These are phyloP conservation scores for Tiliqua scincoides DNA, from an alignment of 2,113 vertebrate species.

Conservation along the genomic window DNA sequence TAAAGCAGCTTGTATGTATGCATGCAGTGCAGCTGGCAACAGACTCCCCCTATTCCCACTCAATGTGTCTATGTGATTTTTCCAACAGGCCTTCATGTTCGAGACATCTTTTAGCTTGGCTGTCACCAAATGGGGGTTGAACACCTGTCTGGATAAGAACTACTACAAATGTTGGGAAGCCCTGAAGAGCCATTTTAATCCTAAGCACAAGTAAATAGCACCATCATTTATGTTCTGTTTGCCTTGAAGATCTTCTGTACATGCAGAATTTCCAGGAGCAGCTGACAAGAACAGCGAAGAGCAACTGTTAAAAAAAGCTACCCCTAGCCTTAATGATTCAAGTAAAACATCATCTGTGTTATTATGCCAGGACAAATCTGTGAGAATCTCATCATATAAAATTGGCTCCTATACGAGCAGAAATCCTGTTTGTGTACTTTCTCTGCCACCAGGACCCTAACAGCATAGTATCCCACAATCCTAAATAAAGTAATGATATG, in stretches of 20 bases:
- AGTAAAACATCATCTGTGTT: conserved; percentile 47
- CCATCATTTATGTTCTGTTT: neutral
- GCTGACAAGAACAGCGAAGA: accelerated
- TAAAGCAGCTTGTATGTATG: neutral
- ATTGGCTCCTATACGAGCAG: neutral
- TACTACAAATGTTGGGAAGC: conserved; percentile 95
- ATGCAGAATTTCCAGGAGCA: neutral
- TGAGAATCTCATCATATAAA: accelerated
- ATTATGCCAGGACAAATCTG: conserved; percentile 11
- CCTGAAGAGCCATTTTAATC: conserved; percentile 89
- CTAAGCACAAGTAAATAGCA: conserved; percentile 76
- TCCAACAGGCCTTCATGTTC: conserved; percentile 93
- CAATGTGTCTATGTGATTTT: conserved; percentile 30
- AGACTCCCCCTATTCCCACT: no score
- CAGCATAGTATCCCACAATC: no score
- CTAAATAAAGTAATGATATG: neutral
- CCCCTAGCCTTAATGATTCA: neutral
- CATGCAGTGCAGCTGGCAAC: no score
- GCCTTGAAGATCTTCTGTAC: neutral
- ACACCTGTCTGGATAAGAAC: conserved; percentile 87
- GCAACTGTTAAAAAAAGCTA: neutral
- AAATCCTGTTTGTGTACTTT: neutral
- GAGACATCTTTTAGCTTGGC: conserved; percentile 93
- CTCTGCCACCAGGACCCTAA: neutral
- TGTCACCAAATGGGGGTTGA: conserved; percentile 92